These are phyloP conservation scores for Hydractinia echinata DNA, from an alignment of 30 jellyfish, hydroid and myxozoan species.

Conservation along the genomic window DNA sequence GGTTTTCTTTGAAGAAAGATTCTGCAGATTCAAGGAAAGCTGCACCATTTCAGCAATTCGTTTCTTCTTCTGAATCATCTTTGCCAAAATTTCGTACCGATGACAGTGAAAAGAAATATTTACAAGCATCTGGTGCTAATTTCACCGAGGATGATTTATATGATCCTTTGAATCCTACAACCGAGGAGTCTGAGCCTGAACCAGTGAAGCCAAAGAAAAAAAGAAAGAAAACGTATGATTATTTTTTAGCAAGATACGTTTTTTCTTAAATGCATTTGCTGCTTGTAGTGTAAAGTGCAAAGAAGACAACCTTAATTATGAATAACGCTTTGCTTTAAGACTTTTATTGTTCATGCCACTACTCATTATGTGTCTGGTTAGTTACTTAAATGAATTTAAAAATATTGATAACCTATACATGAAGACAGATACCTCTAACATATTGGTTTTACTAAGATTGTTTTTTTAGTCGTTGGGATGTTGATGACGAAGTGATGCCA, in stretches of 20 bases:
- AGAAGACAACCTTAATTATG: too few species aligned
- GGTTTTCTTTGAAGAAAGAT: slow-evolving; percentile 53
- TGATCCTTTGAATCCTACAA: slow-evolving; percentile 72
- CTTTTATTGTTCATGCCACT: too few species aligned
- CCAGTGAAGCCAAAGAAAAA: slow-evolving; percentile 43
- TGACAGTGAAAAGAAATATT: slow-evolving; percentile 35
- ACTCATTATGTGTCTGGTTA: too few species aligned
- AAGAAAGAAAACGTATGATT: slow-evolving; percentile 54
- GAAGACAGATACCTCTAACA: neutral
- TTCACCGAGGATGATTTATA: slow-evolving; percentile 60
- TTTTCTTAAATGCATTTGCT: too few species aligned
- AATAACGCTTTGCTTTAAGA: too few species aligned
- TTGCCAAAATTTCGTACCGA: slow-evolving; percentile 44
- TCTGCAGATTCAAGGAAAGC: slow-evolving; percentile 21
- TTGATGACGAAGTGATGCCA: slow-evolving; percentile 36
- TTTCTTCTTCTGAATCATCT: slow-evolving; percentile 14
- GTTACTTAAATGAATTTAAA: too few species aligned
- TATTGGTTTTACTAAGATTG: neutral
- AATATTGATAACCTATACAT: neutral
- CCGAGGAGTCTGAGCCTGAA: slow-evolving; percentile 39
- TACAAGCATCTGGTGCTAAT: slow-evolving; percentile 41
- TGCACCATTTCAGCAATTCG: slow-evolving; percentile 27
- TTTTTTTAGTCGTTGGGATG: slow-evolving; percentile 61
- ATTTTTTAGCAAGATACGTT: neutral
- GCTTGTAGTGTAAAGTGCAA: too few species aligned